Evolutionary conservation across 2,113 vertebrate species (phyloP).

Genomic region (mouse (Mus musculus)): GRCm39 chr8:121511001-121511500

Average conservation of each 20-base stretch:
- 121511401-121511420: background rate
- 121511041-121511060: too few species aligned
- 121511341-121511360: background rate
- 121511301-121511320: rapidly evolving
- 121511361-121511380: too few species aligned
- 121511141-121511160: background rate
- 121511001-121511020: background rate
- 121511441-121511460: too few species aligned
- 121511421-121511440: background rate
- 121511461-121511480: background rate
- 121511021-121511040: background rate
- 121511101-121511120: background rate
- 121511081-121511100: background rate
- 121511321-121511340: background rate
- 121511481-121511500: background rate
- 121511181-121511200: background rate
- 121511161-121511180: background rate
- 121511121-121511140: background rate
- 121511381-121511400: background rate
- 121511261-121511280: background rate
- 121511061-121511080: background rate
- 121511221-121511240: background rate
- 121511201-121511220: rapidly evolving
- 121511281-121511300: rapidly evolving
- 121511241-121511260: background rate